These are phyloP conservation scores for Ochotona curzoniae DNA, from an alignment of 2,113 vertebrate genomes.

Conservation along the genomic window DNA sequence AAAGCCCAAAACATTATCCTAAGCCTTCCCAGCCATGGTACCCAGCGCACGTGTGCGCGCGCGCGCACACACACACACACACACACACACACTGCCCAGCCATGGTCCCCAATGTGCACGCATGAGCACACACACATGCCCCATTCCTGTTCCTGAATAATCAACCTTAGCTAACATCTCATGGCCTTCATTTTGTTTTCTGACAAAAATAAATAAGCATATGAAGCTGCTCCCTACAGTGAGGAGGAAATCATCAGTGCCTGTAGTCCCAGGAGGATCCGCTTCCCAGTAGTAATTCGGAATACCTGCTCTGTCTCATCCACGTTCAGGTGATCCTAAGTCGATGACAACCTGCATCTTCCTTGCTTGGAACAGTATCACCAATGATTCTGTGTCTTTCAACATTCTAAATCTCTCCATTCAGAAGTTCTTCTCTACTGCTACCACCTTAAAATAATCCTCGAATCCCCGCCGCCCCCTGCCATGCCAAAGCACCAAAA, in stretches of 20 bases:
- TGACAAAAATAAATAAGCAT: neutral
- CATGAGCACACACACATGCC: neutral
- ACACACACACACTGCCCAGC: neutral
- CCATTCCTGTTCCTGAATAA: neutral
- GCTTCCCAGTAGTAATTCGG: neutral
- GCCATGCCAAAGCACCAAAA: neutral
- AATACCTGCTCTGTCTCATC: neutral
- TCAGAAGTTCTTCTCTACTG: neutral
- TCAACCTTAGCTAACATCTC: neutral
- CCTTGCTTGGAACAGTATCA: neutral
- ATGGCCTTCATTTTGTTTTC: neutral
- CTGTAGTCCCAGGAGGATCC: neutral
- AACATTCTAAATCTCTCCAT: neutral
- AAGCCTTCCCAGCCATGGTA: neutral
- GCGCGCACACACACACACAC: no score
- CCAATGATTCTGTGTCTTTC: neutral
- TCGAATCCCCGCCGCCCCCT: no score
- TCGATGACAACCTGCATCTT: neutral
- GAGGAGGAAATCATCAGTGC: neutral
- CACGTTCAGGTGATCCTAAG: neutral
- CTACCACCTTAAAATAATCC: no score
- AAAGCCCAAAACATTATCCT: neutral
- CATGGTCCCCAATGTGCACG: no score
- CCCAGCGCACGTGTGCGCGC: no score
- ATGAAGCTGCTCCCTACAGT: neutral